These are phyloP conservation scores for Cataglyphis rosenhaueri DNA, from an alignment of 2,888 invertebrate species.

Conservation along the genomic window DNA sequence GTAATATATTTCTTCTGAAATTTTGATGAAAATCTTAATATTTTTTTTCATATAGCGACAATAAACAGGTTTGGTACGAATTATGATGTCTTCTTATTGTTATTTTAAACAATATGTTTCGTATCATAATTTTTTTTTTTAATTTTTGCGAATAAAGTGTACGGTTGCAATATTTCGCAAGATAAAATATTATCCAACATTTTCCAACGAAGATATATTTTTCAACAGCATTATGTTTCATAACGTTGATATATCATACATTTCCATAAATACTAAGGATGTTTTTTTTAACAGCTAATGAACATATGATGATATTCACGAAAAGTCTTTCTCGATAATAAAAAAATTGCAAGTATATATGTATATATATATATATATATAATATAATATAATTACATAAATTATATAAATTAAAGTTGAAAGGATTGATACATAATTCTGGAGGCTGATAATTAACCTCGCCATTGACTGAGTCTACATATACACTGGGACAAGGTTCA, in stretches of 20 bases:
- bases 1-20: background rate
- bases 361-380: background rate
- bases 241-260: background rate
- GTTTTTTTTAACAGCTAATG: background rate
- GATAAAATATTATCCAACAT: background rate
- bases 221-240: background rate
- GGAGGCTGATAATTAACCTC: constrained; percentile 38
- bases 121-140: background rate
- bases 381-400: background rate
- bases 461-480: constrained; percentile 65
- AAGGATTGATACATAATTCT: background rate
- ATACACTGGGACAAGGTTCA: constrained; percentile 75
- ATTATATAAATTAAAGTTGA: background rate
- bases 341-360: too few species aligned
- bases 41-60: background rate
- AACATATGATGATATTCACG: background rate
- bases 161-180: background rate
- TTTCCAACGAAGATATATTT: background rate
- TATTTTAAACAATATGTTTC: background rate
- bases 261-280: background rate
- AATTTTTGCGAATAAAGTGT: background rate
- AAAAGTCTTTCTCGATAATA: background rate
- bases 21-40: background rate
- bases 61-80: background rate
- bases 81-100: background rate